Percentiles rank a stretch among this genome's conserved stretches.
Conservation (phyloP, 2,888 invertebrate species). For the Sepioteuthis lessoniana region DNA sequence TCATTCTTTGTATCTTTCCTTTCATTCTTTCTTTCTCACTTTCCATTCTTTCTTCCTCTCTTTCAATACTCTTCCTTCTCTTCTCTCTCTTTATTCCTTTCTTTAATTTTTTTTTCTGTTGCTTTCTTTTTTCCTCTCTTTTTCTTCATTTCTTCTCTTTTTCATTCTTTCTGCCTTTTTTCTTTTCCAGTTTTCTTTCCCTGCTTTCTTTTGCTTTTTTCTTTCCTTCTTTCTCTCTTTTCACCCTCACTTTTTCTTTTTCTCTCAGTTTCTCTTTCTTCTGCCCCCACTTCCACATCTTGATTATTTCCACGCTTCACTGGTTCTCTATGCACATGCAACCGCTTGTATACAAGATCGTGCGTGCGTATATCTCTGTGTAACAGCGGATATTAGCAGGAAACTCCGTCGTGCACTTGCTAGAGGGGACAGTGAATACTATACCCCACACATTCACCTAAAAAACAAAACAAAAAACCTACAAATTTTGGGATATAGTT, state of each 20-base stretch:
- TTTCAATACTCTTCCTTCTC: not conserved
- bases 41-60: not conserved
- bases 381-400: slow-evolving; percentile 34
- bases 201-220: too few species aligned
- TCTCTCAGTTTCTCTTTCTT: not conserved
- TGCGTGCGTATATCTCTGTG: not conserved
- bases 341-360: not conserved
- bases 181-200: not conserved
- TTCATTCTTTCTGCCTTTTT: not conserved
- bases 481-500: not conserved
- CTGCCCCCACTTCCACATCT: not conserved
- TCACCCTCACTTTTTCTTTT: not conserved
- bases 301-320: not conserved
- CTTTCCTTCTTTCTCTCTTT: not conserved
- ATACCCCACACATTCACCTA: not conserved
- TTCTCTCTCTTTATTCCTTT: too few species aligned
- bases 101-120: not conserved
- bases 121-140: not conserved
- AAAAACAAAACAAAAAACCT: not conserved
- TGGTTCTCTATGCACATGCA: not conserved
- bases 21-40: too few species aligned
- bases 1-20: not conserved
- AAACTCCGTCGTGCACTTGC: not conserved
- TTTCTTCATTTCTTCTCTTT: too few species aligned
- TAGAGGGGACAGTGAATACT: not conserved